These are phyloP conservation scores for Neoascia interrupta DNA, from an alignment of 2,888 invertebrate species.

Conservation along the genomic window DNA sequence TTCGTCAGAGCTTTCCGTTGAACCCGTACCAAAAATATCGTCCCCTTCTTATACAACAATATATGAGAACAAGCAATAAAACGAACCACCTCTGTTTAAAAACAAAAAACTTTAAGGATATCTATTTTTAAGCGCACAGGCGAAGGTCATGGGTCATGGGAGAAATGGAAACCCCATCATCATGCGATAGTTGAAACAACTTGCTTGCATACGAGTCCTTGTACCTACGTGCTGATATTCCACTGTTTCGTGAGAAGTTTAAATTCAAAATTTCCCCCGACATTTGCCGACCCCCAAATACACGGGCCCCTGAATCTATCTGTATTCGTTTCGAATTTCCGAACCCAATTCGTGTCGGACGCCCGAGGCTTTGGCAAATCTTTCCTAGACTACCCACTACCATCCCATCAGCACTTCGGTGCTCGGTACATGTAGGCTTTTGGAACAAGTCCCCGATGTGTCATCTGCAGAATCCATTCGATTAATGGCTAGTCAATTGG, in stretches of 20 bases:
- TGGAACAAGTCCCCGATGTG: constrained; percentile 41
- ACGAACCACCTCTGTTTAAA: neutral
- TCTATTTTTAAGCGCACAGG: constrained; percentile 2
- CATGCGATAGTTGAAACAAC: constrained; percentile 43
- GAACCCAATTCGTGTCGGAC: no score
- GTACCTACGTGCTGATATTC: constrained; percentile 20
- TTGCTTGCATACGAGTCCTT: no score
- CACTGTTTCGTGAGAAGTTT: constrained; percentile 29
- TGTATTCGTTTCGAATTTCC: no score
- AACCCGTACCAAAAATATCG: neutral
- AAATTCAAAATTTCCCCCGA: constrained; percentile 9
- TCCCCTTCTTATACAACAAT: neutral
- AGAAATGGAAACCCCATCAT: constrained; percentile 17
- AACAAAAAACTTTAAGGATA: neutral
- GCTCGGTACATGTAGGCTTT: no score
- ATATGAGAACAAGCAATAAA: neutral
- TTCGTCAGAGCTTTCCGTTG: neutral
- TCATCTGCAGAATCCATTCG: constrained; percentile 33
- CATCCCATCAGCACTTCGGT: no score
- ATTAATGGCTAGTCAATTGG: constrained; percentile 35
- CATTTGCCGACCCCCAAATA: no score
- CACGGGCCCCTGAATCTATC: no score
- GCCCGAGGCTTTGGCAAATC: constrained; percentile 9
- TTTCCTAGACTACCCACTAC: constrained; percentile 2
- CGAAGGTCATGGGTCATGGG: constrained; percentile 48